Evolutionary conservation across 2,888 invertebrate species (phyloP).

Genomic region (Xestia ashworthii): DNA sequence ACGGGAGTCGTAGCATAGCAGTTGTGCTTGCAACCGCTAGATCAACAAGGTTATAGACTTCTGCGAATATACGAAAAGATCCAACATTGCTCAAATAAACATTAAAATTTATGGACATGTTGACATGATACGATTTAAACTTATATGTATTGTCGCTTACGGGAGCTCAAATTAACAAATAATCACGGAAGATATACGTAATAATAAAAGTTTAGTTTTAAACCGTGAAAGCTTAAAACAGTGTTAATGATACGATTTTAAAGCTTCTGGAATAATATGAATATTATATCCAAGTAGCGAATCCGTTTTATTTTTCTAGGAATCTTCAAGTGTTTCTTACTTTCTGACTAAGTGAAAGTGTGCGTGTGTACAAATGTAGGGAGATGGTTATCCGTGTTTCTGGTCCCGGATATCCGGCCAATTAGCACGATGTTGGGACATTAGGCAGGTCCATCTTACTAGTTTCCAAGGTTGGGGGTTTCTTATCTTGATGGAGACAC

Average conservation of each 20-base stretch:
- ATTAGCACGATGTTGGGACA: slow-evolving; percentile 49
- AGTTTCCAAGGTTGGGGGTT: slow-evolving; percentile 22
- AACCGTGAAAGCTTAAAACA: no score
- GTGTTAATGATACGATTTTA: neutral
- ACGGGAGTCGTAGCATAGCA: neutral
- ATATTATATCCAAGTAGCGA: neutral
- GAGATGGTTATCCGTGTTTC: slow-evolving; percentile 48
- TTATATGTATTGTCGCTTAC: no score
- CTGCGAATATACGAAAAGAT: no score
- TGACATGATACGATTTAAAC: no score
- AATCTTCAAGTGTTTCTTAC: neutral
- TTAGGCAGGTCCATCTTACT: slow-evolving; percentile 43
- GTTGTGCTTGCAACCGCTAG: no score
- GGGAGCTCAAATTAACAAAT: no score
- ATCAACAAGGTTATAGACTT: no score
- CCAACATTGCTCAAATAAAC: no score
- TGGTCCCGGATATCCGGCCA: slow-evolving; percentile 53
- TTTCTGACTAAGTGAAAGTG: neutral
- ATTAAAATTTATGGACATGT: no score
- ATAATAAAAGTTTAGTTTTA: no score
- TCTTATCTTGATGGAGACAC: slow-evolving; percentile 55
- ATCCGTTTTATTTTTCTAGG: neutral
- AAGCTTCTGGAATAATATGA: neutral
- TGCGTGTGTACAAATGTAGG: slow-evolving; percentile 31
- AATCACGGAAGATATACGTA: no score